Evolutionary conservation across 2,113 vertebrate species (phyloP).

Genomic region (Oryzias woworae): DNA sequence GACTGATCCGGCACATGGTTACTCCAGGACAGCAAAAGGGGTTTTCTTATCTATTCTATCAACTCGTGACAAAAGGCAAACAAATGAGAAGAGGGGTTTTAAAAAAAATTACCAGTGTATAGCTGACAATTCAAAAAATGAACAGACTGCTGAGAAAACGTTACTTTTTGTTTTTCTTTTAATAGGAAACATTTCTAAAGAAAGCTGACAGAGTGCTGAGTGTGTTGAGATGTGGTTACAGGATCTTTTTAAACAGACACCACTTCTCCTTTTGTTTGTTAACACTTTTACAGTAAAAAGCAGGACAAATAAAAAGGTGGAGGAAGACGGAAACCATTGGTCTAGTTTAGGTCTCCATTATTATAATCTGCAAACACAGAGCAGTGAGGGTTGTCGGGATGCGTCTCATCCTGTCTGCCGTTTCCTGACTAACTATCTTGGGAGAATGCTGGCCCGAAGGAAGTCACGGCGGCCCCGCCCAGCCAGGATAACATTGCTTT

Average conservation of each 20-base stretch:
- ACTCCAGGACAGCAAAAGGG: no score
- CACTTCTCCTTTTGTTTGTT: constrained; percentile 26
- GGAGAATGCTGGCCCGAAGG: constrained; percentile 61
- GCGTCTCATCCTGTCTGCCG: constrained; percentile 74
- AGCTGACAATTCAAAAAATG: no score
- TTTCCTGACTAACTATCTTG: constrained; percentile 72
- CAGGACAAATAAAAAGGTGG: constrained; percentile 2
- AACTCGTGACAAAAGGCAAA: no score
- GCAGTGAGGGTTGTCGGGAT: constrained; percentile 60
- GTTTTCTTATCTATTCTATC: no score
- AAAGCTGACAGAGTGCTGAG: not conserved
- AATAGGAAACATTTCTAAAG: not conserved
- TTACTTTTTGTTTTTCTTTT: constrained; percentile 8
- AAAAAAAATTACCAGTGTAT: no score
- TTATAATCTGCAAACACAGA: constrained; percentile 27
- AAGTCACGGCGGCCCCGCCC: constrained; percentile 67
- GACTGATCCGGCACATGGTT: no score
- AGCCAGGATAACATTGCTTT: constrained; percentile 71
- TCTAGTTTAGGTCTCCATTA: constrained; percentile 24
- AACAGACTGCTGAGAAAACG: no score
- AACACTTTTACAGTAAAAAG: no score
- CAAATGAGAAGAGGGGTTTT: no score
- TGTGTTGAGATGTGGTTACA: constrained; percentile 1
- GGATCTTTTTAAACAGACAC: constrained; percentile 26
- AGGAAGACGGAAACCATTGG: constrained; percentile 31